Percentiles rank a stretch among this genome's conserved stretches.
Evolutionary conservation across 2,888 invertebrate species (phyloP).

Genomic region (Orchesellides sinensis): DNA sequence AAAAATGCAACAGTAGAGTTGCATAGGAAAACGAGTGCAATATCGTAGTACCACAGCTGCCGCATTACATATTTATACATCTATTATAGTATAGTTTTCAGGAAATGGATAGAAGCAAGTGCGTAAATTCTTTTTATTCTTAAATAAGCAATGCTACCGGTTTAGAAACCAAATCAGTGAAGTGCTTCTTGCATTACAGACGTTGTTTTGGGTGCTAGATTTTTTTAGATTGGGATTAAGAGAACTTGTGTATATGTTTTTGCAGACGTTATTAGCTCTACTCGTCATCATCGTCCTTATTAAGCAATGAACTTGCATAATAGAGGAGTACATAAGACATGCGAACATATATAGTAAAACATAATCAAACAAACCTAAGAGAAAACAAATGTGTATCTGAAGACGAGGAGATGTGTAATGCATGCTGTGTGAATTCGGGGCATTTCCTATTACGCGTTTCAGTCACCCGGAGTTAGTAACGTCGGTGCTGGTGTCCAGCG

Average conservation of each 20-base stretch:
- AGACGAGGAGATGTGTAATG: constrained; percentile 15
- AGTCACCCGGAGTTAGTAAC: constrained; percentile 44
- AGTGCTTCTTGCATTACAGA: constrained; percentile 30
- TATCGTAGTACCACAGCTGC: constrained; percentile 18
- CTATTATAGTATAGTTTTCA: too few relatives aligned
- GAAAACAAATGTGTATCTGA: not conserved
- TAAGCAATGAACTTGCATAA: constrained; percentile 44
- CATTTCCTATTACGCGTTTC: constrained; percentile 59
- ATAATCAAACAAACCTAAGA: not conserved
- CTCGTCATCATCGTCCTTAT: constrained; percentile 22
- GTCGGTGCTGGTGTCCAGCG: constrained; percentile 44
- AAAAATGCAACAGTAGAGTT: too few relatives aligned
- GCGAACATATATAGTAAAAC: too few relatives aligned
- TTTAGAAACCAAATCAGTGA: constrained; percentile 29
- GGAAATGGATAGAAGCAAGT: constrained; percentile 59
- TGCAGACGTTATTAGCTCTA: constrained; percentile 21
- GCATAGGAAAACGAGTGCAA: constrained; percentile 10
- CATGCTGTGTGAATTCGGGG: constrained; percentile 51
- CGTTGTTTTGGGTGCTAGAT: constrained; percentile 50
- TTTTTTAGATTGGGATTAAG: not conserved
- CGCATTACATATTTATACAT: too few relatives aligned
- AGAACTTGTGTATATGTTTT: constrained; percentile 25
- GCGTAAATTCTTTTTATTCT: constrained; percentile 62
- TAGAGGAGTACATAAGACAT: not conserved
- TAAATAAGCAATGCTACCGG: constrained; percentile 56